Percentiles rank a stretch among this genome's conserved stretches.
These are phyloP conservation scores for Strongylocentrotus purpuratus DNA, from an alignment of 35 echinoderm and acorn worm species.

Conservation along the genomic window DNA sequence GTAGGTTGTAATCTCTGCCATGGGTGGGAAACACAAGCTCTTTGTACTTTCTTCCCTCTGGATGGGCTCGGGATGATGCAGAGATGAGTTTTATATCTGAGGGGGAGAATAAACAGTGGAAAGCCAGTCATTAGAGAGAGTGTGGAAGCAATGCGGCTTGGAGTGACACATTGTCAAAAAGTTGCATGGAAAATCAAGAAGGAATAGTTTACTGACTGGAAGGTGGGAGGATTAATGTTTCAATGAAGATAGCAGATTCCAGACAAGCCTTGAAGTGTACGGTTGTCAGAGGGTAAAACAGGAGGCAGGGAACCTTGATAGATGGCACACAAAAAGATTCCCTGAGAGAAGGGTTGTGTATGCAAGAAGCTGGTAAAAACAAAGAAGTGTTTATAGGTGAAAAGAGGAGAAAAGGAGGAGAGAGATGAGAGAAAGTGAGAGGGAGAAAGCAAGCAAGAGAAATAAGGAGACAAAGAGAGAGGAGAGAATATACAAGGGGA, in stretches of 20 bases:
- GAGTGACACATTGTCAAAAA: background rate
- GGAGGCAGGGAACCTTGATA: background rate
- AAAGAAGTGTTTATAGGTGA: too few relatives aligned
- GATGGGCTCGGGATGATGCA: background rate
- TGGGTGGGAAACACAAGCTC: background rate
- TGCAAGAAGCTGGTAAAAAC: background rate
- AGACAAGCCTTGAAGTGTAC: background rate
- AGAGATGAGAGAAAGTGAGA: background rate
- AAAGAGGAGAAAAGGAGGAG: too few relatives aligned
- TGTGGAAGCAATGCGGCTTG: background rate
- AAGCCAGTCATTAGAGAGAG: background rate
- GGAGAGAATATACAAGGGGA: too few relatives aligned
- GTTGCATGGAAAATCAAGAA: background rate
- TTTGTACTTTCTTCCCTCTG: background rate
- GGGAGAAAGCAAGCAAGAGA: too few relatives aligned
- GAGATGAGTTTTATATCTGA: constrained; percentile 18
- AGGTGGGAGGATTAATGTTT: background rate
- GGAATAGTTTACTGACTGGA: background rate
- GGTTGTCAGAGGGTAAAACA: background rate
- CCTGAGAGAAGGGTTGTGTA: background rate
- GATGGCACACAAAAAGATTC: background rate
- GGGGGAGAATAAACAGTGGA: background rate
- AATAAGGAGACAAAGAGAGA: too few relatives aligned
- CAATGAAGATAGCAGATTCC: background rate
- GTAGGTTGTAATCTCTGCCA: background rate